Evolutionary conservation across 2,113 vertebrate genomes (phyloP).

Genomic region (Calyptommatus sinebrachiatus): DNA sequence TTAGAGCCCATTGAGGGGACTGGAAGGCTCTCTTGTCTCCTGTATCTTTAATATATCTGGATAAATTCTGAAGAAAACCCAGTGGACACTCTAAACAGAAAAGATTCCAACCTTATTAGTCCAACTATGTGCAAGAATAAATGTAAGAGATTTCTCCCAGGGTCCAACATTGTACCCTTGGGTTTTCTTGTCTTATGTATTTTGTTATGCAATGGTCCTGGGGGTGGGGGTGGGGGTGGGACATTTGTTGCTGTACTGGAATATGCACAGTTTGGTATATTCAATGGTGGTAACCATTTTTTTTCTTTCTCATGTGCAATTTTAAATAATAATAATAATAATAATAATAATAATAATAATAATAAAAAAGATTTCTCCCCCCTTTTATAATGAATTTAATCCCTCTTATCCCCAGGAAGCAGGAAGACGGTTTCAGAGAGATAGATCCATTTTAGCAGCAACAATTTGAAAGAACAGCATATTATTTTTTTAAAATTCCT

Average conservation of each 20-base stretch:
- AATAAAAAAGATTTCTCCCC: background rate
- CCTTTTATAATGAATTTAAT: conserved; percentile 16
- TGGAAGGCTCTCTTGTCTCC: background rate
- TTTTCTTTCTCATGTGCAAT: too few species aligned
- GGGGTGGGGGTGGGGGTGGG: too few species aligned
- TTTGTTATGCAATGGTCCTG: too few species aligned
- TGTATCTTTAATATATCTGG: background rate
- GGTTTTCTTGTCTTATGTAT: too few species aligned
- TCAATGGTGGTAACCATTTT: too few species aligned
- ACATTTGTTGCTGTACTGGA: too few species aligned
- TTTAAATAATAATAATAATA: too few species aligned
- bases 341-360: too few species aligned
- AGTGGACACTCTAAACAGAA: background rate
- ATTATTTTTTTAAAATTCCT: background rate
- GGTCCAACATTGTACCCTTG: too few species aligned
- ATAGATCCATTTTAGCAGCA: background rate
- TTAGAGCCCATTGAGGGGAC: too few species aligned
- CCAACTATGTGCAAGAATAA: background rate
- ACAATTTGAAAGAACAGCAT: conserved; percentile 1
- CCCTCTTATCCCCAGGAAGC: conserved; percentile 7
- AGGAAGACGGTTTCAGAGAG: background rate
- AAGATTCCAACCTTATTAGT: background rate
- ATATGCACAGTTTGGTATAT: too few species aligned
- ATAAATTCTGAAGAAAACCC: background rate
- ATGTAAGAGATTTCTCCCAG: too few species aligned